These are phyloP conservation scores for Odontomachus brunneus DNA, from an alignment of 1,140 invertebrate species.

Conservation along the genomic window DNA sequence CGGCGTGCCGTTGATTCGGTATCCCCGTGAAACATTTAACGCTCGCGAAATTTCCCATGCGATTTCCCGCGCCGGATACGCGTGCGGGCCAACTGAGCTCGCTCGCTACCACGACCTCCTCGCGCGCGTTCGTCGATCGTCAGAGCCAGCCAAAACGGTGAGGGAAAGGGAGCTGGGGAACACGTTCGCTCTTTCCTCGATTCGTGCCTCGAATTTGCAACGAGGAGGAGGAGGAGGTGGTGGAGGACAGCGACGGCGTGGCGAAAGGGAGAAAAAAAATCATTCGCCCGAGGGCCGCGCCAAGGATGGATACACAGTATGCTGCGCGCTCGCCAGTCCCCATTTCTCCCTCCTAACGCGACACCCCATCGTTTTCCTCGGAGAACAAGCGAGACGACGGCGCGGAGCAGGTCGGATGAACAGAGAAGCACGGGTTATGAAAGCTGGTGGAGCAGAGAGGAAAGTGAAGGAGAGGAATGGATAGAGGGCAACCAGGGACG, in stretches of 20 bases:
- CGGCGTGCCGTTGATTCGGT: slow-evolving; percentile 68
- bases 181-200: slow-evolving; percentile 65
- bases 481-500: not conserved
- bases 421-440: not conserved
- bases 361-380: not conserved
- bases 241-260: not conserved
- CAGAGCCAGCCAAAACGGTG: slow-evolving; percentile 1
- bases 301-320: slow-evolving; percentile 11
- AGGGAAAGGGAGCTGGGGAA: slow-evolving; percentile 35
- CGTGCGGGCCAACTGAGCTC: not conserved
- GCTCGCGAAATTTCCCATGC: slow-evolving; percentile 78
- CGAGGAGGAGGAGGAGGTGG: not conserved
- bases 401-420: not conserved
- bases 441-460: slow-evolving; percentile 1
- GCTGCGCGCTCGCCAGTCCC: not conserved
- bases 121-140: slow-evolving; percentile 52
- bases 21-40: slow-evolving; percentile 76
- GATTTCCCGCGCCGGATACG: slow-evolving; percentile 55
- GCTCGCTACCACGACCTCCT: not conserved
- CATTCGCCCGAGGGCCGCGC: not conserved
- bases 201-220: slow-evolving; percentile 69
- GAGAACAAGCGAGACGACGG: not conserved
- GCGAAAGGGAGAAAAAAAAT: slow-evolving; percentile 42
- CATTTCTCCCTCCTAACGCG: not conserved
- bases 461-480: not conserved